Evolutionary conservation across 2,797 vertebrate genomes (phyloP).

Genomic region (Onychomys arenicola): DNA sequence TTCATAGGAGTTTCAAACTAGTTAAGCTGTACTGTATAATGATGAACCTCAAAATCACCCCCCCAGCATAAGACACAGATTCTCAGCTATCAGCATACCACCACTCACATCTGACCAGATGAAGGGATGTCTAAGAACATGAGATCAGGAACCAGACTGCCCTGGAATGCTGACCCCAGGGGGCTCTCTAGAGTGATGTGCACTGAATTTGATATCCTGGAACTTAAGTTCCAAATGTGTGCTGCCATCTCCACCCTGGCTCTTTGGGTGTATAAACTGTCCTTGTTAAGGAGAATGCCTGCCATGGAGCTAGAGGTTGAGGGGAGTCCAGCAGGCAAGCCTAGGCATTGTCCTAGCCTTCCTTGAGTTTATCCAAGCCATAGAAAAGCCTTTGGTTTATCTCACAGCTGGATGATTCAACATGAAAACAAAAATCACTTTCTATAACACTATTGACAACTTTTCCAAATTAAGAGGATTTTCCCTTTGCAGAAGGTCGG

Average conservation of each 20-base stretch:
- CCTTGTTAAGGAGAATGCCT: neutral
- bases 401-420: neutral
- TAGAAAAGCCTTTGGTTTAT: neutral
- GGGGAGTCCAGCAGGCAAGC: neutral
- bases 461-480: constrained; percentile 28
- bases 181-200: accelerated
- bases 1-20: neutral
- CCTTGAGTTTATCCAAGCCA: neutral
- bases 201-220: accelerated
- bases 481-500: neutral
- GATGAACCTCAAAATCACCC: neutral
- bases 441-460: constrained; percentile 8
- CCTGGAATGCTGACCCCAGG: neutral
- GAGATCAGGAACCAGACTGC: neutral
- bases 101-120: neutral
- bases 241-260: neutral
- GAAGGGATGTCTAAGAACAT: neutral
- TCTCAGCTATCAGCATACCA: neutral
- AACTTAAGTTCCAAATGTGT: neutral
- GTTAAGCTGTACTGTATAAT: neutral
- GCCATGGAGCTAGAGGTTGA: neutral
- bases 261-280: neutral
- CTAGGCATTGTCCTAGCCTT: neutral
- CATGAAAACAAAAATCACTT: neutral
- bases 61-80: neutral